A percentile compares a stretch with the other conserved stretches of the same genome.
Conservation (phyloP, 2,888 invertebrate species). For the Pteria penguin region DNA sequence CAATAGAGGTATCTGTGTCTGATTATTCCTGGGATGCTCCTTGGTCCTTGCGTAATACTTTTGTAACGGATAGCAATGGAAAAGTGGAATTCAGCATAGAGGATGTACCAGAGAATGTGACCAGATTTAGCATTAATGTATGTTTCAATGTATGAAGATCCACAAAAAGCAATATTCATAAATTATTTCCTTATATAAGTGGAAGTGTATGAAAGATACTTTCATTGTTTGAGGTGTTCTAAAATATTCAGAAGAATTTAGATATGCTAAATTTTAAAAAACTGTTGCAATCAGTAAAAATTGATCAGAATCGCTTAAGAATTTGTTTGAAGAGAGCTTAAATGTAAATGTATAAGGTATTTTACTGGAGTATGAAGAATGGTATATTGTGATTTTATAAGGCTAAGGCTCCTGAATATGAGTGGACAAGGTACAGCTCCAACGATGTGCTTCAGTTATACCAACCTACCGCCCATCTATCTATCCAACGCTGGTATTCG, state of each 20-base stretch:
- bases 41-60: slow-evolving; percentile 43
- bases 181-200: no score
- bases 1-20: slow-evolving; percentile 56
- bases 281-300: no score
- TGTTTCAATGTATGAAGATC: neutral
- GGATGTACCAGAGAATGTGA: slow-evolving; percentile 52
- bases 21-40: slow-evolving; percentile 40
- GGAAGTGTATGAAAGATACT: no score
- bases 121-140: slow-evolving; percentile 47
- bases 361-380: neutral
- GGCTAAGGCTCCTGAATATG: slow-evolving; percentile 20
- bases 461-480: slow-evolving; percentile 43
- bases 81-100: slow-evolving; percentile 58
- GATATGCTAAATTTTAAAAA: no score
- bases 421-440: neutral
- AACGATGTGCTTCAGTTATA: slow-evolving; percentile 7
- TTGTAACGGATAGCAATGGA: slow-evolving; percentile 62
- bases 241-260: no score
- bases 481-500: slow-evolving; percentile 68
- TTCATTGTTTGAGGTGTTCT: no score
- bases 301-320: no score
- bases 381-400: neutral
- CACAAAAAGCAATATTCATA: no score
- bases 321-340: no score
- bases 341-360: no score